Conservation (phyloP, 2,113 vertebrate genomes). For the Tragelaphus imberbis region DNA sequence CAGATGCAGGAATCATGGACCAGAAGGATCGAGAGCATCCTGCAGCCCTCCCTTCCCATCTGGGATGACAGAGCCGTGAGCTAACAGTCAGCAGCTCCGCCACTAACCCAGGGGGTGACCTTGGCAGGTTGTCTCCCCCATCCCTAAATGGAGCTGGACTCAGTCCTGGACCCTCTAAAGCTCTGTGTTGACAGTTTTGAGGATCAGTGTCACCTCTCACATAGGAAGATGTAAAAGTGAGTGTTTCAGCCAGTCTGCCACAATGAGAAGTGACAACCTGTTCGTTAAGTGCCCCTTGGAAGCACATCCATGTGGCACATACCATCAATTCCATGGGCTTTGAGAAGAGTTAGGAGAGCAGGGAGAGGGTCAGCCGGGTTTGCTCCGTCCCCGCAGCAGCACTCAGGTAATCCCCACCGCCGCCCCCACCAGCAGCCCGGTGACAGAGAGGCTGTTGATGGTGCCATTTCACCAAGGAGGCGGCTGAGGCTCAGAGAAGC, state of each 20-base stretch:
- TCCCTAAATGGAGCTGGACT: background rate
- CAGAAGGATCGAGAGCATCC: background rate
- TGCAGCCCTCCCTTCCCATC: background rate
- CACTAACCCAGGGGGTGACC: accelerated
- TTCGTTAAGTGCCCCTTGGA: background rate
- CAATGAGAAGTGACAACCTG: background rate
- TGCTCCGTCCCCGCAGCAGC: background rate
- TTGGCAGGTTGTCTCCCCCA: background rate
- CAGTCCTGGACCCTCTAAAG: background rate
- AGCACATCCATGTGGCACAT: background rate
- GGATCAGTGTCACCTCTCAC: background rate
- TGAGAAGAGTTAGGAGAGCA: background rate
- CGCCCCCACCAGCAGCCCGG: accelerated
- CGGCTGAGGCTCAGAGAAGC: background rate
- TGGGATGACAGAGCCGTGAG: background rate
- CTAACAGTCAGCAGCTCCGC: background rate
- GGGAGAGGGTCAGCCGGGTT: background rate
- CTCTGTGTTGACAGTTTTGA: background rate
- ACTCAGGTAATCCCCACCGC: background rate
- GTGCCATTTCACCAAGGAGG: background rate
- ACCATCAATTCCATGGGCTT: accelerated
- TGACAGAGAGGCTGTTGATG: accelerated
- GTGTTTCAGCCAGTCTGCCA: background rate
- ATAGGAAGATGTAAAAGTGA: background rate
- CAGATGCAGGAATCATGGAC: background rate